These are phyloP conservation scores for Conistra vaccinii DNA, from an alignment of 2,888 invertebrate genomes.

Conservation along the genomic window DNA sequence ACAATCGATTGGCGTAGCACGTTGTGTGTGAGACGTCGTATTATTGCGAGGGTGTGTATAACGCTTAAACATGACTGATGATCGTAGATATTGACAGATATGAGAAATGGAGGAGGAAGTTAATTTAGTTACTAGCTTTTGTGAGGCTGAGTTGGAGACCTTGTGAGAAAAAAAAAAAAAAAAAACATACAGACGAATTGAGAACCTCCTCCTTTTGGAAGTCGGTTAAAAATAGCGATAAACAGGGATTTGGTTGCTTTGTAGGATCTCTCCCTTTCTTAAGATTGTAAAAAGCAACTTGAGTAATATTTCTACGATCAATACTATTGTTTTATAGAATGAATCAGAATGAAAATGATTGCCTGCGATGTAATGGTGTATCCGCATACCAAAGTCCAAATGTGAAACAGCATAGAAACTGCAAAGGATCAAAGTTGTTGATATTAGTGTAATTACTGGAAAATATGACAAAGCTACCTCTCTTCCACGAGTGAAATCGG, in stretches of 20 bases:
- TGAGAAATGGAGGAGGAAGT: constrained; percentile 35
- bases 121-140: constrained; percentile 22
- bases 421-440: neutral
- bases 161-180: constrained; percentile 5
- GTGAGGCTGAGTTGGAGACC: neutral
- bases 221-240: neutral
- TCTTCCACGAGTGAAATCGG: neutral
- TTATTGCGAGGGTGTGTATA: constrained; percentile 63
- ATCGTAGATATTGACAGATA: constrained; percentile 38
- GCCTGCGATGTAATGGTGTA: neutral
- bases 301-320: neutral
- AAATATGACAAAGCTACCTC: neutral
- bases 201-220: too few relatives aligned
- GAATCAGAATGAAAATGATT: too few relatives aligned
- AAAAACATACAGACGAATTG: too few relatives aligned
- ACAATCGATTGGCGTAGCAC: constrained; percentile 46
- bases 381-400: neutral
- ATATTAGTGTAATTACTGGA: neutral
- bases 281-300: neutral
- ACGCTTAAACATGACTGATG: constrained; percentile 54
- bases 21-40: constrained; percentile 28
- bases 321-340: neutral
- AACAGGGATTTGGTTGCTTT: neutral
- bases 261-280: neutral
- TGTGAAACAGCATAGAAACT: neutral